Evolutionary conservation across 2,797 vertebrate species (phyloP).

Genomic region (Micropoecilia bifurca): DNA sequence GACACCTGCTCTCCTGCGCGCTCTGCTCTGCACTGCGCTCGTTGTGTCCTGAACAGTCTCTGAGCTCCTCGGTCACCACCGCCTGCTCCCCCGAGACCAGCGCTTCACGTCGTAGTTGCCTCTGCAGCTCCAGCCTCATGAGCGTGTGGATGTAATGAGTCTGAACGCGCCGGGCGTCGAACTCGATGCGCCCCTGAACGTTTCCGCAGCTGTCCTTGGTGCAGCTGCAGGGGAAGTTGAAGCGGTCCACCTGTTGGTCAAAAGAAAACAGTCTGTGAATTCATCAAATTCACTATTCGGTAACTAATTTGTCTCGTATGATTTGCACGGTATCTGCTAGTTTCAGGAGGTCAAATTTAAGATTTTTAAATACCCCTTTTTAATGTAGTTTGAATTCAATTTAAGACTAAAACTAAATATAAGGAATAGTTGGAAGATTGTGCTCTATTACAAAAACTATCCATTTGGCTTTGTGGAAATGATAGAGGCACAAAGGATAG

Average conservation of each 20-base stretch:
- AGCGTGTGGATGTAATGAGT: constrained; percentile 93
- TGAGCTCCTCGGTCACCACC: constrained; percentile 42
- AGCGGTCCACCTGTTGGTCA: constrained; percentile 88
- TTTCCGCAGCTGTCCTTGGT: constrained; percentile 89
- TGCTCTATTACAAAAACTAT: too few relatives aligned
- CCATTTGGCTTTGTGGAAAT: too few relatives aligned
- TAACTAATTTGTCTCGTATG: background rate
- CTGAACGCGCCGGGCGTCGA: constrained; percentile 88
- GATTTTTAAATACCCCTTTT: background rate
- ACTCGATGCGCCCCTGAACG: constrained; percentile 86
- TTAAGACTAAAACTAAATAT: too few relatives aligned
- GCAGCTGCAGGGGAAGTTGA: constrained; percentile 91
- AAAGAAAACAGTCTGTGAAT: background rate
- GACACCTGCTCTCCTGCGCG: constrained; percentile 43
- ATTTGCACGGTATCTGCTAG: background rate
- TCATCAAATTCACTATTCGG: background rate
- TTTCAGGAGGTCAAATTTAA: background rate
- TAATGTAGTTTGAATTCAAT: too few relatives aligned
- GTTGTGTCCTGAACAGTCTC: constrained; percentile 26
- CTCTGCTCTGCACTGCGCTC: constrained; percentile 31
- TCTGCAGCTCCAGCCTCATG: constrained; percentile 90
- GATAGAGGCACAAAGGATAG: too few relatives aligned
- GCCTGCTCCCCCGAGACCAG: constrained; percentile 35
- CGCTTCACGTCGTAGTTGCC: constrained; percentile 72
- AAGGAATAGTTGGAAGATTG: too few relatives aligned